A percentile compares a stretch with the other conserved stretches of the same genome.
Evolutionary conservation across 2,797 vertebrate species (phyloP).

Genomic region (Sebastes oblongus): DNA sequence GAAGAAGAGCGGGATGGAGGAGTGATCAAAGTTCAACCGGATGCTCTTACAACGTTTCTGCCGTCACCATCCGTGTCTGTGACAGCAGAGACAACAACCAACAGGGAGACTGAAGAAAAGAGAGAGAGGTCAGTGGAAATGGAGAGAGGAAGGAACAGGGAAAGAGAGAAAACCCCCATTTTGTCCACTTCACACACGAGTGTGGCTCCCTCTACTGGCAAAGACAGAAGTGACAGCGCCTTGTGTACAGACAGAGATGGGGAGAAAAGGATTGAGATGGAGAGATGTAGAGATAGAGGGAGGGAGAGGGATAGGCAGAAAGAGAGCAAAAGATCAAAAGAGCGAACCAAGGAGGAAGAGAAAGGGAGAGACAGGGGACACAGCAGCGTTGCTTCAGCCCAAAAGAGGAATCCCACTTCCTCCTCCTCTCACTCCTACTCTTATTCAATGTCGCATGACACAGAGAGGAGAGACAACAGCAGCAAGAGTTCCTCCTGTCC

Average conservation of each 20-base stretch:
- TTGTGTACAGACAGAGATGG: not conserved
- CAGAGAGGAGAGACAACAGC: slow-evolving; percentile 68
- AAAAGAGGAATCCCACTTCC: slow-evolving; percentile 37
- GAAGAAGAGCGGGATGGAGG: slow-evolving; percentile 82
- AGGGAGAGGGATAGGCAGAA: slow-evolving; percentile 37
- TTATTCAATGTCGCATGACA: not conserved
- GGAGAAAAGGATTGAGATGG: slow-evolving; percentile 5
- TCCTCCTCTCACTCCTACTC: not conserved
- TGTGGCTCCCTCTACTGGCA: slow-evolving; percentile 63
- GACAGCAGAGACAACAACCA: slow-evolving; percentile 48
- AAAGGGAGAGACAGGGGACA: slow-evolving; percentile 6
- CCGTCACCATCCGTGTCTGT: not conserved
- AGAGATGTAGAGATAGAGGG: slow-evolving; percentile 8
- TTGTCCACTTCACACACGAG: not conserved
- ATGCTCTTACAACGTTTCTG: not conserved
- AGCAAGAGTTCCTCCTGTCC: slow-evolving; percentile 77
- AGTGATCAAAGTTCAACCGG: slow-evolving; percentile 51
- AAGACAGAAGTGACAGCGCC: not conserved
- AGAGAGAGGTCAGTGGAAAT: slow-evolving; percentile 23
- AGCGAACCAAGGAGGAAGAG: slow-evolving; percentile 16
- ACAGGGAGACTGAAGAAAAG: slow-evolving; percentile 65
- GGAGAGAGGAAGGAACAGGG: slow-evolving; percentile 13
- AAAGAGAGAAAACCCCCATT: not conserved
- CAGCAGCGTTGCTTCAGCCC: not conserved
- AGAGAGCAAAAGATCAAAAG: slow-evolving; percentile 28